A percentile compares a stretch with the other conserved stretches of the same genome.
Conservation (phyloP, 1,140 invertebrate species). For the Goniozus legneri region DNA sequence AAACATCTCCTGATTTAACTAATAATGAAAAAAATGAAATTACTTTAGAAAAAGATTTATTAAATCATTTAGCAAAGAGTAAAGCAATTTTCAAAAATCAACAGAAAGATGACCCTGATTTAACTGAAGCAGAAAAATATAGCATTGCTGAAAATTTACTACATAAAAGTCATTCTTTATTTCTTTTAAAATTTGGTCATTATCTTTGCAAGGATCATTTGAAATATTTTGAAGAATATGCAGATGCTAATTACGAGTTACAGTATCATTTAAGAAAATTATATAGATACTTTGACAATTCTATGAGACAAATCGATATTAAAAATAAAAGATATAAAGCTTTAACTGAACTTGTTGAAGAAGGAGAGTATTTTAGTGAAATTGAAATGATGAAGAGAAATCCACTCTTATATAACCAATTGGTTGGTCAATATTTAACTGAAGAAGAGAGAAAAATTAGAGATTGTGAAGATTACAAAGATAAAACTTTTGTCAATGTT, state of each 20-base stretch:
- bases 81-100: conserved; percentile 68
- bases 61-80: conserved; percentile 28
- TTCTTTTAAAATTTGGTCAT: conserved; percentile 74
- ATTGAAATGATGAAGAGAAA: conserved; percentile 89
- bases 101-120: conserved; percentile 72
- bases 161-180: conserved; percentile 62
- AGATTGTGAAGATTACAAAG: conserved; percentile 57
- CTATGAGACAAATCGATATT: conserved; percentile 57
- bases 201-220: conserved; percentile 67
- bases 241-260: conserved; percentile 58
- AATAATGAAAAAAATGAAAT: too few relatives aligned
- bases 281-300: conserved; percentile 50
- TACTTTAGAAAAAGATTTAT: conserved; percentile 25
- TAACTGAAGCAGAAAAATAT: conserved; percentile 66
- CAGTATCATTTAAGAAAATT: conserved; percentile 61
- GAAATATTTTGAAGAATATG: conserved; percentile 59
- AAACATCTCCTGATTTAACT: too few relatives aligned
- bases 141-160: conserved; percentile 66
- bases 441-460: conserved; percentile 68
- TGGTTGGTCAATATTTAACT: conserved; percentile 80
- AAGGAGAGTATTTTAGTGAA: conserved; percentile 83
- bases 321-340: conserved; percentile 83
- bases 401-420: conserved; percentile 83
- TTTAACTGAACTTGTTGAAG: conserved; percentile 70
- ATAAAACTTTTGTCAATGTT: conserved; percentile 65